These are phyloP conservation scores for Heliothis peltigera DNA, from an alignment of 2,888 invertebrate genomes.

Conservation along the genomic window DNA sequence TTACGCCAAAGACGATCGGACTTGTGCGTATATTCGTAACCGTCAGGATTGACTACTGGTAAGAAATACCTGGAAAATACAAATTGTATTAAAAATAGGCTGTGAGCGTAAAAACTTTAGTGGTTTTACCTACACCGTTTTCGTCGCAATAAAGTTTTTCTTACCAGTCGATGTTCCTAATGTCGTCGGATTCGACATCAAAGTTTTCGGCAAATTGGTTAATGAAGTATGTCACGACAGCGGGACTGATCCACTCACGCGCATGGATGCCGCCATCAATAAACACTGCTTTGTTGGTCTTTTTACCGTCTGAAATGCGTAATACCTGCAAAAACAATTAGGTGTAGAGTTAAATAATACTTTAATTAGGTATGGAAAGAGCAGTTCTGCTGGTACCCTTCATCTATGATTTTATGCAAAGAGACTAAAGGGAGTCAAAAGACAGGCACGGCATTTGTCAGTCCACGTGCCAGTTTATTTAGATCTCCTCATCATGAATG, in stretches of 20 bases:
- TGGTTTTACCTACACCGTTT: no score
- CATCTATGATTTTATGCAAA: no score
- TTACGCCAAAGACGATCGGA: slow-evolving; percentile 96
- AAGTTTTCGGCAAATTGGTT: slow-evolving; percentile 94
- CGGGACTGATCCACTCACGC: slow-evolving; percentile 97
- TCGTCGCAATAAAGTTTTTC: no score
- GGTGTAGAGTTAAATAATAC: not conserved
- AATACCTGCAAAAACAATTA: slow-evolving; percentile 71
- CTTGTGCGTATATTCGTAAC: slow-evolving; percentile 96
- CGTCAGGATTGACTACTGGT: slow-evolving; percentile 95
- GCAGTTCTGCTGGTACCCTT: not conserved
- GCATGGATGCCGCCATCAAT: slow-evolving; percentile 96
- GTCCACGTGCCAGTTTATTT: no score
- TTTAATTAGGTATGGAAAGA: not conserved
- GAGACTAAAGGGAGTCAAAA: no score
- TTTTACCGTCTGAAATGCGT: slow-evolving; percentile 92
- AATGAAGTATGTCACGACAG: slow-evolving; percentile 94
- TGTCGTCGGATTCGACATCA: slow-evolving; percentile 91
- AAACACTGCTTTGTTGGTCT: slow-evolving; percentile 92
- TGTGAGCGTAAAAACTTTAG: no score
- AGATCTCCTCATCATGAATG: no score
- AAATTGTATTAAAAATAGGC: not conserved
- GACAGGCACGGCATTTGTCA: no score
- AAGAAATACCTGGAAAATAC: slow-evolving; percentile 90
- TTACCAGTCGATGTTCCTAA: slow-evolving; percentile 86